Evolutionary conservation across 1,140 invertebrate genomes (phyloP).

Genomic region (Stratiolaelaps scimitus): DNA sequence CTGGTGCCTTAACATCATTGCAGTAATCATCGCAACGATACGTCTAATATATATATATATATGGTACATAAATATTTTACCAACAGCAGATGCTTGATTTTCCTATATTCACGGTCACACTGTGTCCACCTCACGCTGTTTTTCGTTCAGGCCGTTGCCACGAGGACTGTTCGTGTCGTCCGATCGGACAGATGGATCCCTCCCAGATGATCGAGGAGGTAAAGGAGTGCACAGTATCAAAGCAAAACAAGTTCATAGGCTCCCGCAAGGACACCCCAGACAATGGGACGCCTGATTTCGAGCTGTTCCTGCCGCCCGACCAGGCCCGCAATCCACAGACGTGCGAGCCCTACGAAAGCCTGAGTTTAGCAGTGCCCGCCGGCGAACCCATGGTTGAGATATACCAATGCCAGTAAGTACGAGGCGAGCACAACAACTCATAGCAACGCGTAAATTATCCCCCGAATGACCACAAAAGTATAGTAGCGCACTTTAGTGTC

Average conservation of each 20-base stretch:
- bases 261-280: neutral
- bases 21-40: too few species aligned
- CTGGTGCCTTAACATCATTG: too few species aligned
- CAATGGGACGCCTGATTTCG: neutral
- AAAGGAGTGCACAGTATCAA: neutral
- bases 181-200: neutral
- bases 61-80: too few species aligned
- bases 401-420: slow-evolving; percentile 1
- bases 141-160: neutral
- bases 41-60: too few species aligned
- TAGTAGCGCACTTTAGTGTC: too few species aligned
- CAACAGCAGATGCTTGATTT: too few species aligned
- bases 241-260: neutral
- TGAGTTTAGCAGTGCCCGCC: neutral
- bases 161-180: neutral
- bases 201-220: neutral
- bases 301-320: neutral
- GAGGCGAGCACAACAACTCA: too few species aligned
- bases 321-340: neutral
- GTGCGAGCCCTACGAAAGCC: slow-evolving; percentile 4
- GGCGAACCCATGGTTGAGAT: neutral
- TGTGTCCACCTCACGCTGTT: neutral
- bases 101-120: neutral
- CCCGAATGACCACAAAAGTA: too few species aligned
- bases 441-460: too few species aligned